Base-by-base conservation (phyloP, 1,140 invertebrate genomes). In the Anastatus disparis region DNA sequence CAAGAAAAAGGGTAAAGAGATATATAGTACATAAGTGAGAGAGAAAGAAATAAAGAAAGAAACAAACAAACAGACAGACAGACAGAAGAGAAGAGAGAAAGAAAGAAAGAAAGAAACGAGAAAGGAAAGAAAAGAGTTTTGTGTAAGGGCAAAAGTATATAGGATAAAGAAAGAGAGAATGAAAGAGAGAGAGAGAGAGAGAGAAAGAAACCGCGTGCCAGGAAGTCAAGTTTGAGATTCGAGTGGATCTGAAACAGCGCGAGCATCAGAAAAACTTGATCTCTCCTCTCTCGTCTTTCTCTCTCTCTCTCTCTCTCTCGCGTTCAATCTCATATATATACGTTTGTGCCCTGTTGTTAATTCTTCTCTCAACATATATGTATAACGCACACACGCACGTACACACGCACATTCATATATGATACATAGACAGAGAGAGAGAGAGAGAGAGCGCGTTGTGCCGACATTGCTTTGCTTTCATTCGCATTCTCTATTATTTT, bases 221-320 rank as follows among this genome's bases (percentile, higher is more conserved):
- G 81, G 83, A 85, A 85, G 83, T 81, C 79, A 78, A 77, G 71
- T 77, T 75, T n/a, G n/a, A 75, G 80, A 66, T 82, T 80, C 80
- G 77, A 81, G 80, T 78, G 71, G 72, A 74, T 68, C 71, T 68
- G 70, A 61, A 31, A 59, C 55, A 46, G 55, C 48, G 44, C 17
- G 1, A 42, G 50, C 46, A n/a, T n/a, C n/a, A n/a, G n/a, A n/a
- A n/a, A n/a, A n/a, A n/a, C n/a, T n/a, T n/a, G n/a, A n/a, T n/a
- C n/a, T n/a, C n/a, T n/a, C n/a, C 12, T 17, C 2, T 10, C 17
- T 31, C 10, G 24, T 67, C 38, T 40, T 17, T 17, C 40, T 52
- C n/a, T 46, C 38, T 55, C 38, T 58, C 40, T 53, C 46, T 17
- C 26, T 63, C 35, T 15, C 46, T 46, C 26, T 35, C 26, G 72